phyloP scores from a whole-genome alignment of 2,888 invertebrate genomes.

The Orthonevra nobilis region DNA sequence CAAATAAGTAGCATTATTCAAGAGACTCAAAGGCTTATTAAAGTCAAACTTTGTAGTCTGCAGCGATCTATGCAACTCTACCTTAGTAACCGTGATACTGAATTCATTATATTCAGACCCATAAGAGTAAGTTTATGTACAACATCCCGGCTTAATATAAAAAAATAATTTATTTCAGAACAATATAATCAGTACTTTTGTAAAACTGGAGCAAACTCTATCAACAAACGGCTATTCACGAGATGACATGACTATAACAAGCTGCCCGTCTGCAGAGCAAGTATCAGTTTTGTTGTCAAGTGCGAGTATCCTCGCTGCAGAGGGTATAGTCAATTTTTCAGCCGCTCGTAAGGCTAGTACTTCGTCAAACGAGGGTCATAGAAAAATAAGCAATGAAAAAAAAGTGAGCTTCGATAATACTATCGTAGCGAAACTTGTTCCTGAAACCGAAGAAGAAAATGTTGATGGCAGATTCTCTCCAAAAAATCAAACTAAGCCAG shows the following conservation, averaged over 20 bases:
- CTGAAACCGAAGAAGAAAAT: no score
- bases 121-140: slow-evolving; percentile 85
- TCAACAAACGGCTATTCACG: slow-evolving; percentile 87
- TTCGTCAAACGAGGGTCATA: slow-evolving; percentile 73
- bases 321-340: slow-evolving; percentile 76
- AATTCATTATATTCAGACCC: slow-evolving; percentile 96
- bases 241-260: slow-evolving; percentile 91
- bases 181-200: slow-evolving; percentile 93
- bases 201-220: slow-evolving; percentile 90
- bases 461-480: no score
- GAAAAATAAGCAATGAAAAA: slow-evolving; percentile 69
- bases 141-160: no score
- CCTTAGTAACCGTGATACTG: slow-evolving; percentile 97
- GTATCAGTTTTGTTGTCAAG: slow-evolving; percentile 93
- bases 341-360: slow-evolving; percentile 76
- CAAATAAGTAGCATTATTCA: slow-evolving; percentile 87
- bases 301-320: slow-evolving; percentile 84
- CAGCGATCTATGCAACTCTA: slow-evolving; percentile 97
- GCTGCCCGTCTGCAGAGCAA: slow-evolving; percentile 96
- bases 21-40: slow-evolving; percentile 89
- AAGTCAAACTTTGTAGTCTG: slow-evolving; percentile 88
- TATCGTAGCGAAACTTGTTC: slow-evolving; percentile 68
- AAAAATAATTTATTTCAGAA: slow-evolving; percentile 83
- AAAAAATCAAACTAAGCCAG: no score
- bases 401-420: slow-evolving; percentile 73